Conservation (phyloP, 2,888 invertebrate species). For the Leucoma salicis region DNA sequence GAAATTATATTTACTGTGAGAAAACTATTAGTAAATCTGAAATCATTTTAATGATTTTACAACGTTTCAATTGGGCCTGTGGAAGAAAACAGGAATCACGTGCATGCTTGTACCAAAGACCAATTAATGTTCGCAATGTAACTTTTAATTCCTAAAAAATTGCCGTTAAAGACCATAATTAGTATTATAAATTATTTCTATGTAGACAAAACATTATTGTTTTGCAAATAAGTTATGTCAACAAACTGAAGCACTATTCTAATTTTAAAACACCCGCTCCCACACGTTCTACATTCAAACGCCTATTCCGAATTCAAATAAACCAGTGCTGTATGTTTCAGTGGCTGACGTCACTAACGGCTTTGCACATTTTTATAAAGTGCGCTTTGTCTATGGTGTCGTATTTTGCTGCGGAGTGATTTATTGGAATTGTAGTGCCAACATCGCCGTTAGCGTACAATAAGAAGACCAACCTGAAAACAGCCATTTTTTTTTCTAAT, state of each 20-base stretch:
- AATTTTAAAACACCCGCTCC: constrained; percentile 34
- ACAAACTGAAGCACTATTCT: constrained; percentile 23
- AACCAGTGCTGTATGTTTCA: constrained; percentile 35
- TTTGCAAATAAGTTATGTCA: constrained; percentile 6
- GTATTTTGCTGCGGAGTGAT: background rate
- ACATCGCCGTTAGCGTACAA: too few relatives aligned
- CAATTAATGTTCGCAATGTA: too few relatives aligned
- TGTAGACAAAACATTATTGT: background rate
- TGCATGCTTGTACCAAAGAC: too few relatives aligned
- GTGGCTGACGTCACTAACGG: constrained; percentile 38
- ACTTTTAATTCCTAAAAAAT: too few relatives aligned
- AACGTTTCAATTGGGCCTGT: too few relatives aligned
- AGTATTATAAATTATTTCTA: background rate
- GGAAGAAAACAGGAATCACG: too few relatives aligned
- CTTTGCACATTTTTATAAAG: constrained; percentile 28
- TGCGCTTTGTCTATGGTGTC: constrained; percentile 11
- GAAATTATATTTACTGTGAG: too few relatives aligned
- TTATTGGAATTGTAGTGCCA: background rate
- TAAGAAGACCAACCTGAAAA: too few relatives aligned
- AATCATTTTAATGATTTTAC: too few relatives aligned
- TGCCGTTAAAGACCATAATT: too few relatives aligned
- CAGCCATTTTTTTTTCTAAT: too few relatives aligned
- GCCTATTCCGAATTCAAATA: constrained; percentile 35
- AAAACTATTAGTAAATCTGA: too few relatives aligned
- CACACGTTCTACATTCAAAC: constrained; percentile 36